phyloP scores from a whole-genome alignment of 2,797 vertebrate species.

The Acipenser oxyrinchus region DNA sequence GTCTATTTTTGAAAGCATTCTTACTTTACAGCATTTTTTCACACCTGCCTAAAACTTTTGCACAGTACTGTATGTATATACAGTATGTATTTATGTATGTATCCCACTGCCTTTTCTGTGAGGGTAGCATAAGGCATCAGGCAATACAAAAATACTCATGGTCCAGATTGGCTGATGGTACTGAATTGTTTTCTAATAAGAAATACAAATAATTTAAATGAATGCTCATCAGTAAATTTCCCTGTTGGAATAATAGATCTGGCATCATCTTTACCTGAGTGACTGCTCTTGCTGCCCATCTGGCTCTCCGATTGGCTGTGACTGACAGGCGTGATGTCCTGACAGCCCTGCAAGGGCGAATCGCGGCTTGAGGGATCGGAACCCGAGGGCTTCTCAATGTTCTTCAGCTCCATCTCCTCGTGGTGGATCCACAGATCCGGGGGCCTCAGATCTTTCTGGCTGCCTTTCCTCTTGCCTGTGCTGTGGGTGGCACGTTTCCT shows the following conservation, averaged over 20 bases:
- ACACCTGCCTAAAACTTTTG: no score
- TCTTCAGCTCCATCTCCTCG: constrained; percentile 96
- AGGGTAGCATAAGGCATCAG: no score
- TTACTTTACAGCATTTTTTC: no score
- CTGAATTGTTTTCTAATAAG: neutral
- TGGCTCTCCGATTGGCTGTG: constrained; percentile 89
- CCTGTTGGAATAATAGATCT: no score
- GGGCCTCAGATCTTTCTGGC: constrained; percentile 86
- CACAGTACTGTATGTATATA: no score
- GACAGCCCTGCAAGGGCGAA: constrained; percentile 76
- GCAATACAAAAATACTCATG: neutral
- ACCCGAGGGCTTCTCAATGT: constrained; percentile 72
- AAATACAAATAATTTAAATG: neutral
- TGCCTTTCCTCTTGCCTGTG: constrained; percentile 79
- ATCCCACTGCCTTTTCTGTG: no score
- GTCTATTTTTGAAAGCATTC: no score
- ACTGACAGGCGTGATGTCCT: constrained; percentile 79
- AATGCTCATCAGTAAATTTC: neutral
- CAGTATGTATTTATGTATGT: no score
- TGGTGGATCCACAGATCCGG: constrained; percentile 96
- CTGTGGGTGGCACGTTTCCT: constrained; percentile 87
- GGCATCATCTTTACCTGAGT: constrained; percentile 60
- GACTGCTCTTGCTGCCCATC: constrained; percentile 82
- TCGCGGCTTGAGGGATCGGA: constrained; percentile 63
- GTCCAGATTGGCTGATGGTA: neutral